phyloP scores from a whole-genome alignment of 2,797 vertebrate species.

The Rhinoraja longicauda region DNA sequence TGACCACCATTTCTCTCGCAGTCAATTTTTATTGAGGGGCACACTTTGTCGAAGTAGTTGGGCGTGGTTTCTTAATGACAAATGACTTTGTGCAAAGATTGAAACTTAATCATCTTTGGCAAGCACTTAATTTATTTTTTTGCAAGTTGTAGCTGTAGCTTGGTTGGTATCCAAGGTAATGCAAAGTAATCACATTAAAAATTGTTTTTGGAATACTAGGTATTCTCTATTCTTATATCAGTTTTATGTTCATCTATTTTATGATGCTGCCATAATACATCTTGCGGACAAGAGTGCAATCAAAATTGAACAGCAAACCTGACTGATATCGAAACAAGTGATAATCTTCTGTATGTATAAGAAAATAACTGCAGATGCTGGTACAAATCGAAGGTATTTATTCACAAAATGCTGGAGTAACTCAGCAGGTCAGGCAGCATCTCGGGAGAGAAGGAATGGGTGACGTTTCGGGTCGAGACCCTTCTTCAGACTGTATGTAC shows the following conservation, averaged over 20 bases:
- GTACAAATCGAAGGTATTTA: no score
- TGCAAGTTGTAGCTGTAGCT: not conserved
- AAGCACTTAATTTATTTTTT: not conserved
- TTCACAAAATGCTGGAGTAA: no score
- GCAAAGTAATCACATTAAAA: not conserved
- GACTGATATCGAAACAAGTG: conserved; percentile 14
- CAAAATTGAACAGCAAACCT: conserved; percentile 9
- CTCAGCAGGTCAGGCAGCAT: no score
- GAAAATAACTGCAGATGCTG: no score
- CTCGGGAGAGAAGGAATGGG: no score
- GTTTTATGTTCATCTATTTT: not conserved
- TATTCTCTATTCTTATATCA: not conserved
- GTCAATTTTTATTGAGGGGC: no score
- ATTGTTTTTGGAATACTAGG: not conserved
- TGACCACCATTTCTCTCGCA: not conserved
- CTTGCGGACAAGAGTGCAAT: not conserved
- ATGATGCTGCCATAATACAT: not conserved
- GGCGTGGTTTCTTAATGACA: not conserved
- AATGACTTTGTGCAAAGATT: not conserved
- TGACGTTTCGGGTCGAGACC: no score
- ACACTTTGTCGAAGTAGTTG: not conserved
- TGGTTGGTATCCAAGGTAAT: not conserved
- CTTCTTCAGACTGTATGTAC: no score
- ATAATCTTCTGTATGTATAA: not conserved
- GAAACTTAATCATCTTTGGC: not conserved